phyloP scores from a whole-genome alignment of 1,140 invertebrate species.

The Procambarus virginalis region DNA sequence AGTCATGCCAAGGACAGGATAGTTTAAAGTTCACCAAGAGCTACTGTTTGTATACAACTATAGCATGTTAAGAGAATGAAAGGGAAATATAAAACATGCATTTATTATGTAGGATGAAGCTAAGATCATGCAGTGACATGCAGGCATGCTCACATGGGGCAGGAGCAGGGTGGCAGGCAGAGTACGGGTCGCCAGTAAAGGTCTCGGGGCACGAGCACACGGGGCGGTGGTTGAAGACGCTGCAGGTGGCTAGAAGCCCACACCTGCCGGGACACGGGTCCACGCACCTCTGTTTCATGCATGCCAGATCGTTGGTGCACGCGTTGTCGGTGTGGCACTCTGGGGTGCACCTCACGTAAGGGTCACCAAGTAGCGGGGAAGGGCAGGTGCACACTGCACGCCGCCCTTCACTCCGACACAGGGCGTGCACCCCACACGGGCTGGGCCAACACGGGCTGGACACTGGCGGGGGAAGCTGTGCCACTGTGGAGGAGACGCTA shows the following conservation, averaged over 20 bases:
- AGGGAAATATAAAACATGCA: neutral
- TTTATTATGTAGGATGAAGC: neutral
- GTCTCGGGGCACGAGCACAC: conserved; percentile 82
- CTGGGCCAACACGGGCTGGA: conserved; percentile 75
- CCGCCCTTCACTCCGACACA: conserved; percentile 74
- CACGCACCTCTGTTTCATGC: conserved; percentile 80
- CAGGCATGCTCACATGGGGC: conserved; percentile 85
- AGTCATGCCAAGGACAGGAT: neutral
- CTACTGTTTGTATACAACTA: neutral
- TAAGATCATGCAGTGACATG: conserved; percentile 77
- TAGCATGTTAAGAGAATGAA: neutral
- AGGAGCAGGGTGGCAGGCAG: conserved; percentile 79
- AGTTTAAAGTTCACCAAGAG: neutral
- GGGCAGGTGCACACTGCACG: conserved; percentile 82
- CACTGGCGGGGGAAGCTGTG: neutral
- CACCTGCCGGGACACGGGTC: conserved; percentile 76
- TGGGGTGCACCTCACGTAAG: conserved; percentile 70
- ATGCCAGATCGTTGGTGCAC: conserved; percentile 80
- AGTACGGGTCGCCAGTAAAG: conserved; percentile 84
- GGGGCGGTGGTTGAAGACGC: conserved; percentile 83
- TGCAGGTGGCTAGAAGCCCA: conserved; percentile 82
- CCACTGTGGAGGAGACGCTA: conserved; percentile 20
- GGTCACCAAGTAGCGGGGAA: conserved; percentile 73
- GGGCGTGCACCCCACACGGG: conserved; percentile 76
- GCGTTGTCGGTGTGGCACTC: conserved; percentile 76